phyloP scores from a whole-genome alignment of 2,888 invertebrate genomes.

The Euzetes globulus region DNA sequence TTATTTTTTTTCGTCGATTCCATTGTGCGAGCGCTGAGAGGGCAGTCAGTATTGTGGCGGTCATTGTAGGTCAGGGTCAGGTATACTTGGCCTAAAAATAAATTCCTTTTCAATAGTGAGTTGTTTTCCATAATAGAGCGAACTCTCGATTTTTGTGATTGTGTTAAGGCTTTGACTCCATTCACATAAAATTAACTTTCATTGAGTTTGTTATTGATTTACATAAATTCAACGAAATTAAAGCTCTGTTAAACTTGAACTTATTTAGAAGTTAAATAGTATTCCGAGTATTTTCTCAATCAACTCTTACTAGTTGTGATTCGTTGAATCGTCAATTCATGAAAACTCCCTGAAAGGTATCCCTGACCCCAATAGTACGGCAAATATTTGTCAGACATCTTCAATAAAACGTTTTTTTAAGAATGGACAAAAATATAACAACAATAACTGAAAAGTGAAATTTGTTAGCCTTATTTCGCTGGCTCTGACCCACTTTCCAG shows the following conservation, averaged over 20 bases:
- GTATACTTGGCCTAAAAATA: constrained; percentile 6
- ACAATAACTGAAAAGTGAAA: constrained; percentile 30
- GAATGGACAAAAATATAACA: constrained; percentile 15
- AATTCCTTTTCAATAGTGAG: not conserved
- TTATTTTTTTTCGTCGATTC: not conserved
- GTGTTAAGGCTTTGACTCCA: not conserved
- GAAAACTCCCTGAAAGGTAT: not conserved
- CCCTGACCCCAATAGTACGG: constrained; percentile 6
- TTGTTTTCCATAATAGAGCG: not conserved
- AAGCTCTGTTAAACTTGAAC: not conserved
- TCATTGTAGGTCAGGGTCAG: constrained; percentile 27
- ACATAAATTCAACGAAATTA: not conserved
- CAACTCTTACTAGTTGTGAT: not conserved
- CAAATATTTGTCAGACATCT: not conserved
- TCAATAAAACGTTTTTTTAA: constrained; percentile 23
- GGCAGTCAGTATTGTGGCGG: not conserved
- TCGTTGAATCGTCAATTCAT: not conserved
- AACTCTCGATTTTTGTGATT: not conserved
- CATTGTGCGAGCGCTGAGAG: not conserved
- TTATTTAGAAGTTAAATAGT: not conserved
- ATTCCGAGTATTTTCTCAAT: not conserved
- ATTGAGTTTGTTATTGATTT: not conserved
- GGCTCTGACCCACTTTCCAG: constrained; percentile 24
- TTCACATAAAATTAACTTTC: not conserved
- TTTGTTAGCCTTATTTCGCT: constrained; percentile 25